Evolutionary conservation across 1,140 invertebrate species (phyloP), one percentile per base, ranked within the genome.

Genomic region (Thaumatotibia leucotreta): DNA sequence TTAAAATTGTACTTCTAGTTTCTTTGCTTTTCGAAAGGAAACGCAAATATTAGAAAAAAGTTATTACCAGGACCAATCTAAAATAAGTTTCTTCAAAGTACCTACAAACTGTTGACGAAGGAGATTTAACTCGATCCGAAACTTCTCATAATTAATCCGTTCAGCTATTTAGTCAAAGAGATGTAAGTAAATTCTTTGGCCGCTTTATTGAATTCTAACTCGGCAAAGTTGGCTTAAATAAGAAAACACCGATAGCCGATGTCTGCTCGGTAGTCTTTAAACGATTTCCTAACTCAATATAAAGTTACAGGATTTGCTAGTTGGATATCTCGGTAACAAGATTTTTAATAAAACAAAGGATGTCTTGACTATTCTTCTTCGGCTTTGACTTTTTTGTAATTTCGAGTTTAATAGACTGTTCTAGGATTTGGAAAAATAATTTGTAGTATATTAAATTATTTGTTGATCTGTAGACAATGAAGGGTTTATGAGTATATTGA

Each of bases 131-230:
- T 67, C 73, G 74, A 73, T 77, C 76, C 69, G 39, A 74, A 80
- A 80, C 78, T 82, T 77, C 68, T 70, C 75, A 78, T 88, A 83
- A 88, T 88, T 86, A 87, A 88, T 88, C 77, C 81, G 78, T 86
- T 82, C 74, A 86, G 82, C 78, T 80, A 85, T 88, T 86, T 86
- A 86, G 83, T 85, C 86, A 85, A 86, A 88, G 80, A 78, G 76
- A 83, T 39, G 63, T 29, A 64, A 80, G 77, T 77, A 76, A 86
- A 86, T 82, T 86, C 83, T 80, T 81, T 78, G 74, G 72, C 75
- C 74, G 78, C 83, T 84, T 86, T 83, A 84, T 85, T 81, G 79
- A 84, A 85, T 82, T 83, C 80, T 82, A 79, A 84, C 73, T 76
- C 69, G 63, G 72, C 68, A 80, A 86, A 87, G 82, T 87, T 89